These are phyloP conservation scores for Galaxias olidus DNA, from an alignment of 2,797 vertebrate species.

Conservation along the genomic window DNA sequence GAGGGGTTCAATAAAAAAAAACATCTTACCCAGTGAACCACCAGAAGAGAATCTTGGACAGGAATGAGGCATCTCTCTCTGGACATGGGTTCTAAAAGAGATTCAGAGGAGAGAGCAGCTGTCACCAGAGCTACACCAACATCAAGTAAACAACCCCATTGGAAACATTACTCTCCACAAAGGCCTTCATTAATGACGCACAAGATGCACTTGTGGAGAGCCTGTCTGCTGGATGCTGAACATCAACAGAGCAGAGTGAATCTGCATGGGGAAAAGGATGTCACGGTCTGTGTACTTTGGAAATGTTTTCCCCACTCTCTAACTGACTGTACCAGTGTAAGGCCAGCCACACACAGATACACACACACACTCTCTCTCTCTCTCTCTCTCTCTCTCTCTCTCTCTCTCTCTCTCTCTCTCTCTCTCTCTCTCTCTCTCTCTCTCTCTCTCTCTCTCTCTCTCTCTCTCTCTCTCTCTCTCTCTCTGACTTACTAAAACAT, in stretches of 20 bases:
- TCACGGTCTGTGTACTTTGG: too few species aligned
- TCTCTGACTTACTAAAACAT: conserved; percentile 27
- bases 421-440: too few species aligned
- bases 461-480: too few species aligned
- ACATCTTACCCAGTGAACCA: conserved; percentile 92
- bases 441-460: too few species aligned
- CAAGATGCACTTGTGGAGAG: conserved; percentile 45
- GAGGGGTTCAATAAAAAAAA: conserved; percentile 42
- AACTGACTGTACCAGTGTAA: too few species aligned
- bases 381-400: too few species aligned
- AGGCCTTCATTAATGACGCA: conserved; percentile 32
- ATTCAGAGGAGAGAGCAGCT: conserved; percentile 57
- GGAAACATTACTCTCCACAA: conserved; percentile 27
- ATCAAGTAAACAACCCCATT: conserved; percentile 41
- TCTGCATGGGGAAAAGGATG: too few species aligned
- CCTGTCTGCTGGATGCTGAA: conserved; percentile 46
- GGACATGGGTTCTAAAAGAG: conserved; percentile 90
- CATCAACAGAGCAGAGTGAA: too few species aligned
- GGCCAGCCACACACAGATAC: too few species aligned
- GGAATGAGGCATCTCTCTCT: conserved; percentile 85
- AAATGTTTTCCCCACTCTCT: too few species aligned
- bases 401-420: too few species aligned
- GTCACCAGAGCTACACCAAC: conserved; percentile 42
- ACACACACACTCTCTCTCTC: too few species aligned
- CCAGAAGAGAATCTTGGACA: conserved; percentile 93